phyloP scores from a whole-genome alignment of 2,797 vertebrate genomes.

The Arnoldichthys spilopterus region DNA sequence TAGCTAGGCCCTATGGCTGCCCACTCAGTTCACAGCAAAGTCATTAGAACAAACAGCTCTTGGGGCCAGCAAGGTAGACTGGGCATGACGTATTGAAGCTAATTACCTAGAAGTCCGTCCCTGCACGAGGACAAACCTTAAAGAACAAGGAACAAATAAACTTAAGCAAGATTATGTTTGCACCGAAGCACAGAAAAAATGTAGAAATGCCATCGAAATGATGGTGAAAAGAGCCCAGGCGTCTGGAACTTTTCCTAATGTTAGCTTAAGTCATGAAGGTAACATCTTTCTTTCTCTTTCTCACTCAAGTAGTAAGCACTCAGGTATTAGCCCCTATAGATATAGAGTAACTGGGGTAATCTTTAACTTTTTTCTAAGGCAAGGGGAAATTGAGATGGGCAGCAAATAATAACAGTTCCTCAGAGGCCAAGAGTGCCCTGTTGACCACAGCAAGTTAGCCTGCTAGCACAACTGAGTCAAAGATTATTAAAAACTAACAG shows the following conservation, averaged over 20 bases:
- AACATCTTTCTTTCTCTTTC: conserved; percentile 25
- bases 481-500: too few relatives aligned
- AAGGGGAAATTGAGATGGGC: conserved; percentile 48
- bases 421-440: background rate
- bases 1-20: conserved; percentile 64
- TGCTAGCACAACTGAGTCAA: background rate
- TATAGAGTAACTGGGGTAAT: conserved; percentile 52
- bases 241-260: background rate
- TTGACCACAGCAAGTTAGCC: background rate
- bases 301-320: background rate
- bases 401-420: conserved; percentile 28
- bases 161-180: conserved; percentile 17
- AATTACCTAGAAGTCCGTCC: conserved; percentile 72
- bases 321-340: conserved; percentile 44
- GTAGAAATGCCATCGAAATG: conserved; percentile 13
- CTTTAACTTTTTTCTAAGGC: conserved; percentile 56
- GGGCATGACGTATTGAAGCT: conserved; percentile 72
- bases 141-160: conserved; percentile 33
- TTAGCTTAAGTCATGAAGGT: background rate
- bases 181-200: conserved; percentile 10
- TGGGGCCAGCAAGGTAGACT: conserved; percentile 77
- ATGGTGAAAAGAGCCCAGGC: background rate
- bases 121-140: conserved; percentile 76
- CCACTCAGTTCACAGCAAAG: conserved; percentile 73
- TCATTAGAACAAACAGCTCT: conserved; percentile 83